A percentile compares a stretch with the other conserved stretches of the same genome.
phyloP scores from a whole-genome alignment of 2,888 invertebrate genomes.

The Charanyca ferruginea region DNA sequence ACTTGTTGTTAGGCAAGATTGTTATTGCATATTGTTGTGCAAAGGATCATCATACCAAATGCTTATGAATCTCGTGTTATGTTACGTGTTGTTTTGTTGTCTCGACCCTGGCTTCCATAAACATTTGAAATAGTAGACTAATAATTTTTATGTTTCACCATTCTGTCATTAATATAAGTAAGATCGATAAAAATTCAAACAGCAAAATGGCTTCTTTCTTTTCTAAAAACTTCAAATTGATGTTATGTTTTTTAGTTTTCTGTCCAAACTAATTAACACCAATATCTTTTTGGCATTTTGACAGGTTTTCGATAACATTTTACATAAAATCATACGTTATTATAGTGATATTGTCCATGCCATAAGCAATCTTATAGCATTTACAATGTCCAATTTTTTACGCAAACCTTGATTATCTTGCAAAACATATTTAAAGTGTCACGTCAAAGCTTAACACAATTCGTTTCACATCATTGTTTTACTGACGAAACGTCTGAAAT shows the following conservation, averaged over 20 bases:
- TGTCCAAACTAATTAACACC: not conserved
- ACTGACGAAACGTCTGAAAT: conserved; percentile 50
- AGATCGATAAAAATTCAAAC: not conserved
- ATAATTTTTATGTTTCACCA: not conserved
- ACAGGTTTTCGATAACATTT: not conserved
- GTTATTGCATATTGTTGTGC: conserved; percentile 31
- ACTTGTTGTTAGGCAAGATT: conserved; percentile 28
- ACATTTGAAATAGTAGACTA: not conserved
- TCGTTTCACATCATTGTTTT: conserved; percentile 32
- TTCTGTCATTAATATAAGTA: not conserved
- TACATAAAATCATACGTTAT: not conserved
- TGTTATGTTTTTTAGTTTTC: not conserved
- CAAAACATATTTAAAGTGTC: conserved; percentile 15
- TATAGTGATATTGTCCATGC: not conserved
- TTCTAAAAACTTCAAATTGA: not conserved
- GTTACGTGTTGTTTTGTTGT: conserved; percentile 17
- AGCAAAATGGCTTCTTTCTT: not conserved
- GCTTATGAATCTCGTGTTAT: not conserved
- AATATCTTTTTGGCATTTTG: conserved; percentile 4
- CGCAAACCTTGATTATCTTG: not conserved
- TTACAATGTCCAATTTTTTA: not conserved
- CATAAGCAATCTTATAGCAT: not conserved
- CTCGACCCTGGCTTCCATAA: conserved; percentile 16
- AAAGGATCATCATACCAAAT: conserved; percentile 27
- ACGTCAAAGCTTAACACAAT: conserved; percentile 24